Evolutionary conservation across 2,113 vertebrate species (phyloP).

Genomic region (Muntiacus reevesi): DNA sequence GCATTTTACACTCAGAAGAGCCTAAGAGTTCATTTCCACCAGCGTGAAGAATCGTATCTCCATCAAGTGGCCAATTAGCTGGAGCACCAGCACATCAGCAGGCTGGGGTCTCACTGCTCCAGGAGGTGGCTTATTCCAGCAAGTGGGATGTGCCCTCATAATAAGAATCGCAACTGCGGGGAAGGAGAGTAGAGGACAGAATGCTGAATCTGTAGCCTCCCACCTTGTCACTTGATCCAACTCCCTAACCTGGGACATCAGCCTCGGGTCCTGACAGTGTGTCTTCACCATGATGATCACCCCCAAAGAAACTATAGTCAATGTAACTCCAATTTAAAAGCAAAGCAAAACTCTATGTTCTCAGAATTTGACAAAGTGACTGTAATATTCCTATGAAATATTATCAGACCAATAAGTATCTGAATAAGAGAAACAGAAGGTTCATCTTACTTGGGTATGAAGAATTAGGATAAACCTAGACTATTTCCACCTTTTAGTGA

Average conservation of each 20-base stretch:
- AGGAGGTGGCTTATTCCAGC: background rate
- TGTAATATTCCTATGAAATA: background rate
- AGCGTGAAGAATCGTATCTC: background rate
- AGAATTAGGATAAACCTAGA: slow-evolving; percentile 1
- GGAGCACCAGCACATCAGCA: accelerated
- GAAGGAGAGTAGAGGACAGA: background rate
- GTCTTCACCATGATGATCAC: background rate
- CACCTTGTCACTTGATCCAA: background rate
- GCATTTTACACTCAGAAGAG: background rate
- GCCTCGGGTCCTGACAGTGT: background rate
- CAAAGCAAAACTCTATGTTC: background rate
- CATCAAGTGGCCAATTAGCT: background rate
- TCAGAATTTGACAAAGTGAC: background rate
- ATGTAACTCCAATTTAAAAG: background rate
- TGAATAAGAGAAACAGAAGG: background rate
- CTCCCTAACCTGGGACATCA: background rate
- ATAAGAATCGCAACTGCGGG: accelerated
- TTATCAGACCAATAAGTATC: background rate
- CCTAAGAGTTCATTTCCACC: background rate
- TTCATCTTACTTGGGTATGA: background rate
- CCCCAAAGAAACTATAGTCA: background rate
- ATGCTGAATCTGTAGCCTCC: background rate
- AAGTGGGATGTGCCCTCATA: accelerated
- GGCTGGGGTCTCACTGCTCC: background rate
- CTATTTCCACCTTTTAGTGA: background rate